phyloP scores from a whole-genome alignment of 2,888 invertebrate species.

The Temnothorax unifasciatus region DNA sequence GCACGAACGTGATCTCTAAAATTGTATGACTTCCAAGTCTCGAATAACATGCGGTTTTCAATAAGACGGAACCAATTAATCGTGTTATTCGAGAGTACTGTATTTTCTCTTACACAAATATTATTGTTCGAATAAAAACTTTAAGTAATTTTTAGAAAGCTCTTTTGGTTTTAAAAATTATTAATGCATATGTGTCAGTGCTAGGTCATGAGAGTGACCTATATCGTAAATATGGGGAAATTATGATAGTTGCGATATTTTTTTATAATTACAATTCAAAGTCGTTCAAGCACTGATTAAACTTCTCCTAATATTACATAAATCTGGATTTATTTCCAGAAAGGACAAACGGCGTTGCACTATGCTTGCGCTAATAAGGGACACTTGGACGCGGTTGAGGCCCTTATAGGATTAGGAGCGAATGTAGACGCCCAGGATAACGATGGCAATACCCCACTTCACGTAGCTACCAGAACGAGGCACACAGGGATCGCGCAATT shows the following conservation, averaged over 20 bases:
- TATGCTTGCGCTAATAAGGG: conserved; percentile 90
- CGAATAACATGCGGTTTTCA: no score
- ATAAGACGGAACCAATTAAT: no score
- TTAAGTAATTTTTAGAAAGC: background rate
- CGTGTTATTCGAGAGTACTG: background rate
- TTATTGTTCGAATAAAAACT: background rate
- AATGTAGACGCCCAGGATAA: conserved; percentile 91
- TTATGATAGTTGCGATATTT: background rate
- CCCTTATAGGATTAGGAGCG: conserved; percentile 89
- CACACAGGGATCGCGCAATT: conserved; percentile 91
- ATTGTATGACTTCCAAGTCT: no score
- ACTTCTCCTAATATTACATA: background rate
- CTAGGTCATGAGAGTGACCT: background rate
- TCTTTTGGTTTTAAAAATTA: background rate
- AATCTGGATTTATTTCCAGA: conserved; percentile 83
- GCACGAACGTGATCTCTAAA: no score
- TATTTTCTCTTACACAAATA: conserved; percentile 6
- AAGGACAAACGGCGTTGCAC: conserved; percentile 90
- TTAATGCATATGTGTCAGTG: background rate
- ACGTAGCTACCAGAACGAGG: conserved; percentile 92
- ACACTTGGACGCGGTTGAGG: conserved; percentile 88
- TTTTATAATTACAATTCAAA: background rate
- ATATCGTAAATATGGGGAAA: background rate
- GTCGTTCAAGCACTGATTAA: background rate
- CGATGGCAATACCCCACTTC: conserved; percentile 92